Conservation (phyloP, 2,113 vertebrate species). For the Motacilla alba region DNA sequence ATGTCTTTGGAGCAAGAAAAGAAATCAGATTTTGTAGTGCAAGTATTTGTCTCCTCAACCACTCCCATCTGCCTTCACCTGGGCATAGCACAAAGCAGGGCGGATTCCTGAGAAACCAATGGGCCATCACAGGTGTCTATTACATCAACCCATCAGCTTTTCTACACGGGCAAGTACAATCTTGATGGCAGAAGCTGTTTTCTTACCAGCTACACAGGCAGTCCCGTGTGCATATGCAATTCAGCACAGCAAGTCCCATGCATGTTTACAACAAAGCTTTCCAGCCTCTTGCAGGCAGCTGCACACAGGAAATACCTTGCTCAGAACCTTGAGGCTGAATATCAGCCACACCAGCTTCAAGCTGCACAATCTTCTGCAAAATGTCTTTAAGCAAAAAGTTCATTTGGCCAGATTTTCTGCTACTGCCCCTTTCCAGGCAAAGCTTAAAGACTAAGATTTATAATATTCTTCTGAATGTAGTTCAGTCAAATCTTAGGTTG, state of each 20-base stretch:
- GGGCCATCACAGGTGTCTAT: constrained; percentile 11
- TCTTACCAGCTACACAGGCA: not conserved
- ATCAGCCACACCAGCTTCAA: not conserved
- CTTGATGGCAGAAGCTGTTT: constrained; percentile 4
- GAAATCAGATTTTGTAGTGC: not conserved
- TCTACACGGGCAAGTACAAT: constrained; percentile 26
- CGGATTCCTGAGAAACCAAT: not conserved
- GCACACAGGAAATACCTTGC: not conserved
- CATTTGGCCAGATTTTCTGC: not conserved
- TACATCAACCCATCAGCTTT: constrained; percentile 6
- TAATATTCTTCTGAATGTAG: not conserved
- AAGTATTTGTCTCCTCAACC: not conserved
- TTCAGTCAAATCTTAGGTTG: not conserved
- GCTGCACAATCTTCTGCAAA: not conserved
- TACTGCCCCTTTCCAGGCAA: not conserved
- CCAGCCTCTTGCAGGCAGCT: not conserved
- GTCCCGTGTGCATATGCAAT: not conserved
- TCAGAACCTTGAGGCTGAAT: not conserved
- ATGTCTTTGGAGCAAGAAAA: not conserved
- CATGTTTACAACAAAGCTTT: not conserved
- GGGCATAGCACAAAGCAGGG: not conserved
- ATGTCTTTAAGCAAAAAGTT: not conserved
- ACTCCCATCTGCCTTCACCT: not conserved
- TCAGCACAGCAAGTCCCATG: not conserved
- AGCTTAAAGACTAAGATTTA: not conserved